Evolutionary conservation across 2,113 vertebrate species (phyloP).

Genomic region (Lamprotornis superbus): DNA sequence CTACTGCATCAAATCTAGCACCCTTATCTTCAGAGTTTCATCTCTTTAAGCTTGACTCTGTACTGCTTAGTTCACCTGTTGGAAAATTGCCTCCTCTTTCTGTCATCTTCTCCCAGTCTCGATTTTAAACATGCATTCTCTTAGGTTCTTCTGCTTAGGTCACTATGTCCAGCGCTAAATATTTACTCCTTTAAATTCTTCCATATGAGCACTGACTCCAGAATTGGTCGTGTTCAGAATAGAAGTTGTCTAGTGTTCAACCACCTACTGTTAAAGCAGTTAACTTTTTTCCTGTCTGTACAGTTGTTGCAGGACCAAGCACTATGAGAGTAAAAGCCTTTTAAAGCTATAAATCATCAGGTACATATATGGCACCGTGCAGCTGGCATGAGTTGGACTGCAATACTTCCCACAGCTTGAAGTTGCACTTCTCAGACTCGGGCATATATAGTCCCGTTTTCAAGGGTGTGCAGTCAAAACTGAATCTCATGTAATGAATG

Average conservation of each 20-base stretch:
- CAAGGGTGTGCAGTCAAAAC: background rate
- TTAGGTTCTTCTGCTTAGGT: background rate
- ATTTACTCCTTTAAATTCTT: background rate
- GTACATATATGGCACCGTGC: background rate
- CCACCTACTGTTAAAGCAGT: background rate
- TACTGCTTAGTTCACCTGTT: background rate
- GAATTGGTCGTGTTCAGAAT: background rate
- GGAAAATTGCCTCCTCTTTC: background rate
- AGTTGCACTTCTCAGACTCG: background rate
- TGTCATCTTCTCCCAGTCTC: background rate
- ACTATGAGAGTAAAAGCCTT: background rate
- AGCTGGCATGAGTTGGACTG: background rate
- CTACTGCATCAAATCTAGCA: background rate
- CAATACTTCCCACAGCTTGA: background rate
- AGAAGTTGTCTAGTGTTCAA: background rate
- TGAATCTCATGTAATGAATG: background rate
- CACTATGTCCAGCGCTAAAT: background rate
- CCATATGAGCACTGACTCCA: background rate
- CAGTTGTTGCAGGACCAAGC: background rate
- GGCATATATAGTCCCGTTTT: background rate
- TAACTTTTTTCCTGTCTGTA: background rate
- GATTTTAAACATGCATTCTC: background rate
- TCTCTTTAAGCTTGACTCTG: background rate
- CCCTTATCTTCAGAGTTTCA: background rate
- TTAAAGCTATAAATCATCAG: background rate